Percentiles rank a stretch among this genome's conserved stretches.
Evolutionary conservation across 2,797 vertebrate genomes (phyloP).

Genomic region (Helarctos malayanus): DNA sequence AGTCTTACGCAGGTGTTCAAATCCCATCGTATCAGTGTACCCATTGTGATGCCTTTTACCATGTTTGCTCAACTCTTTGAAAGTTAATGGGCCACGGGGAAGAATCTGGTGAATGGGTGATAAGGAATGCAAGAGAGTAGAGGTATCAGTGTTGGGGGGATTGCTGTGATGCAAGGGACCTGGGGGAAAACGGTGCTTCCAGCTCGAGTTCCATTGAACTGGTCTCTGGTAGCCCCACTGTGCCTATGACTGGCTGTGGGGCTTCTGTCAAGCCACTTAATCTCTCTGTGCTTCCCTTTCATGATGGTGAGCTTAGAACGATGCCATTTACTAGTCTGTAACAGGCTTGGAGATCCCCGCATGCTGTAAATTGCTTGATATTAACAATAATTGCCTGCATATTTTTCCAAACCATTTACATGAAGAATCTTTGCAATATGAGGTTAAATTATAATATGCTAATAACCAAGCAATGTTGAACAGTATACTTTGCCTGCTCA

Average conservation of each 20-base stretch:
- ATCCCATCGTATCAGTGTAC: not conserved
- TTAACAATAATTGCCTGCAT: conserved; percentile 82
- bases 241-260: not conserved
- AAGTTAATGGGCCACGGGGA: not conserved
- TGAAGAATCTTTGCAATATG: conserved; percentile 79
- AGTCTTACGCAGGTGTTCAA: conserved; percentile 68
- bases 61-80: conserved; percentile 13
- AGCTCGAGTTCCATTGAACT: not conserved
- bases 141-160: not conserved
- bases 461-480: conserved; percentile 72
- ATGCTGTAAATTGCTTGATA: conserved; percentile 81
- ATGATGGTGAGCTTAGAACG: not conserved
- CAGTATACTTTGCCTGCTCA: conserved; percentile 56
- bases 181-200: not conserved
- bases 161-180: not conserved
- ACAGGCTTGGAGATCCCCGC: conserved; percentile 69
- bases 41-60: not conserved
- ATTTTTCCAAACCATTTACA: conserved; percentile 80
- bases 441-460: conserved; percentile 75
- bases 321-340: conserved; percentile 75
- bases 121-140: not conserved
- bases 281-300: conserved; percentile 1
- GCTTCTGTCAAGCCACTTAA: conserved; percentile 2
- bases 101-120: not conserved
- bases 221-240: not conserved